Conservation (phyloP, 2,888 invertebrate genomes). For the Anagyrus pseudococci region DNA sequence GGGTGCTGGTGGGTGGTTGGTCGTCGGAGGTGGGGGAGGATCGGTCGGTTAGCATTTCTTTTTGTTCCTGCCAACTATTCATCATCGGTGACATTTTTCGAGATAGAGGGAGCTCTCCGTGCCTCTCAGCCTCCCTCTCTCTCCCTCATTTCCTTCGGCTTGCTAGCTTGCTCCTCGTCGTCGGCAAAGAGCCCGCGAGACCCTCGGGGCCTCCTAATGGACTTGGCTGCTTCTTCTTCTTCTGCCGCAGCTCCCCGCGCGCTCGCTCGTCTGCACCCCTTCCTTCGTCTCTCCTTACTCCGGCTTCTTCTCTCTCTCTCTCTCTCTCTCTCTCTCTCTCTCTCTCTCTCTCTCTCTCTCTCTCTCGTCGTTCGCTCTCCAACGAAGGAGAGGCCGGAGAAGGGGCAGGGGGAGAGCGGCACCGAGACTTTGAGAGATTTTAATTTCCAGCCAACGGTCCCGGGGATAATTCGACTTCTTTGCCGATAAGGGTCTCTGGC, state of each 20-base stretch:
- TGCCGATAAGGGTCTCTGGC: constrained; percentile 37
- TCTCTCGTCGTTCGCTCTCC: constrained; percentile 41
- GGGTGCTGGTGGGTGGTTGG: constrained; percentile 29
- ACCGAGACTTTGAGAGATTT: no score
- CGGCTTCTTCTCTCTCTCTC: constrained; percentile 34
- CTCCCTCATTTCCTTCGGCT: constrained; percentile 30
- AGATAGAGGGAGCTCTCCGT: constrained; percentile 61
- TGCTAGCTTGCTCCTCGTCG: constrained; percentile 19
- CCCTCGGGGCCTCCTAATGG: constrained; percentile 59
- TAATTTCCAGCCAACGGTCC: constrained; percentile 48
- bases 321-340: constrained; percentile 39
- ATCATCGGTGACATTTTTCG: constrained; percentile 62
- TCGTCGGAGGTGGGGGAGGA: constrained; percentile 21
- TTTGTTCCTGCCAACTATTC: constrained; percentile 63
- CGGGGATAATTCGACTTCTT: constrained; percentile 39
- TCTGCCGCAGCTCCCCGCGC: no score
- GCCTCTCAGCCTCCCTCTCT: constrained; percentile 46
- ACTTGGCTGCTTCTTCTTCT: constrained; percentile 53
- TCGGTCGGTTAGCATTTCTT: constrained; percentile 55
- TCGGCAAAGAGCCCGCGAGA: constrained; percentile 39
- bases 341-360: constrained; percentile 35
- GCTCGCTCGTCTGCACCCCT: constrained; percentile 33
- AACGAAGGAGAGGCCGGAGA: no score
- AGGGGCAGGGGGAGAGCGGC: constrained; percentile 3
- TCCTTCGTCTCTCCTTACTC: constrained; percentile 35